Conservation (phyloP, 2,797 vertebrate species). For the Onychomys leucogaster region DNA sequence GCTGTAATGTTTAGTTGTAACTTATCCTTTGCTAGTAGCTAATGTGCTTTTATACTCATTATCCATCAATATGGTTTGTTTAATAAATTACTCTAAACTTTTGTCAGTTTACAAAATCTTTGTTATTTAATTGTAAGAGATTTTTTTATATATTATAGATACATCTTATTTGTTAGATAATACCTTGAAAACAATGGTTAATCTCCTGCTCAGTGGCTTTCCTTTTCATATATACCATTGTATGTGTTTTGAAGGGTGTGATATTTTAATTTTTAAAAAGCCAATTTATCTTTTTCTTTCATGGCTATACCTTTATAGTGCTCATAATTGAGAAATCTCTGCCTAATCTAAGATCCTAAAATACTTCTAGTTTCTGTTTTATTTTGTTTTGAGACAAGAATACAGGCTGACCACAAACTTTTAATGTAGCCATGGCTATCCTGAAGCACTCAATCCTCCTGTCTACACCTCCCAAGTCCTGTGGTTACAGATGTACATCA, state of each 20-base stretch:
- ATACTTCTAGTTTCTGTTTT: background rate
- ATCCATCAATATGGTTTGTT: background rate
- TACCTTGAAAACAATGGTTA: background rate
- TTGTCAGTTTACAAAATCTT: background rate
- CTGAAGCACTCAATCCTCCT: background rate
- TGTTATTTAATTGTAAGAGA: background rate
- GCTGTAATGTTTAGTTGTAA: background rate
- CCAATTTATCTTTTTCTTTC: background rate
- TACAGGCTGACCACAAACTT: background rate
- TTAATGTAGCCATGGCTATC: background rate
- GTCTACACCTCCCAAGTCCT: background rate
- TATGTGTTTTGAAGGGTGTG: conserved; percentile 7
- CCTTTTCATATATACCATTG: background rate
- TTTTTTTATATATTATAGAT: background rate
- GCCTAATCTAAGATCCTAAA: background rate
- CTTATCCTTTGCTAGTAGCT: background rate
- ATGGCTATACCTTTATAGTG: background rate
- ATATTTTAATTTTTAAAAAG: conserved; percentile 8
- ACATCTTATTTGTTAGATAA: background rate
- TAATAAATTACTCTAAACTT: background rate
- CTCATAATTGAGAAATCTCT: background rate
- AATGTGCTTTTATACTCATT: background rate
- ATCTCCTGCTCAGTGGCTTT: background rate
- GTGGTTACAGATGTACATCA: background rate
- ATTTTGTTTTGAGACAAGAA: background rate